These are phyloP conservation scores for Caerostris darwini DNA, from an alignment of 1,140 invertebrate species.

Conservation along the genomic window DNA sequence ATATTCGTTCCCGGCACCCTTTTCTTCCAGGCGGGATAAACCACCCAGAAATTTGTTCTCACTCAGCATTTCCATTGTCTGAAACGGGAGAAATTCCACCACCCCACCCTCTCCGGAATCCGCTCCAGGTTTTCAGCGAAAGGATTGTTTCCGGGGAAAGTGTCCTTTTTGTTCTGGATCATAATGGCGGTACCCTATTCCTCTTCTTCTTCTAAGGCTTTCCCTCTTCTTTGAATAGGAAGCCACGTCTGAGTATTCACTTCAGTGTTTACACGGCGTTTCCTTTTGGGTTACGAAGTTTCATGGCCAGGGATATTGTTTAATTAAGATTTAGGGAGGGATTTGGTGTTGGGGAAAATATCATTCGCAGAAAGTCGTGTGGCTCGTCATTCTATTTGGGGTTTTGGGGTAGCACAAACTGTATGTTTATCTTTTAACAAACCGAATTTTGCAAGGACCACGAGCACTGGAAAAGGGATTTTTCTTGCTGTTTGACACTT, in stretches of 20 bases:
- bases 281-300: background rate
- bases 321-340: background rate
- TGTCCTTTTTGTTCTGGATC: background rate
- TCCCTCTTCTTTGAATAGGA: constrained; percentile 2
- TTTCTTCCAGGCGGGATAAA: background rate
- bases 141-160: constrained; percentile 67
- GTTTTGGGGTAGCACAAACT: background rate
- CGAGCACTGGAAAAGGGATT: no score
- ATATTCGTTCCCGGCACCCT: background rate
- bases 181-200: constrained; percentile 2
- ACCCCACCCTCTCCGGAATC: background rate
- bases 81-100: no score
- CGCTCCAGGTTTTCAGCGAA: constrained; percentile 28
- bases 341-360: background rate
- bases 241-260: constrained; percentile 2
- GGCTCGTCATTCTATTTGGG: background rate
- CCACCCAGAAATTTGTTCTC: background rate
- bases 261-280: constrained; percentile 33
- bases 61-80: constrained; percentile 32
- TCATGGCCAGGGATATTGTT: background rate
- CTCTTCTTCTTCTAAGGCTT: background rate
- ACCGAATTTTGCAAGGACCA: background rate
- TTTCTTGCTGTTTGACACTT: no score
- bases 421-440: background rate
- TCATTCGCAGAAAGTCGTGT: background rate